Percentiles rank a stretch among this genome's conserved stretches.
Conservation (phyloP, 2,888 invertebrate genomes). For the Cosmia pyralina region DNA sequence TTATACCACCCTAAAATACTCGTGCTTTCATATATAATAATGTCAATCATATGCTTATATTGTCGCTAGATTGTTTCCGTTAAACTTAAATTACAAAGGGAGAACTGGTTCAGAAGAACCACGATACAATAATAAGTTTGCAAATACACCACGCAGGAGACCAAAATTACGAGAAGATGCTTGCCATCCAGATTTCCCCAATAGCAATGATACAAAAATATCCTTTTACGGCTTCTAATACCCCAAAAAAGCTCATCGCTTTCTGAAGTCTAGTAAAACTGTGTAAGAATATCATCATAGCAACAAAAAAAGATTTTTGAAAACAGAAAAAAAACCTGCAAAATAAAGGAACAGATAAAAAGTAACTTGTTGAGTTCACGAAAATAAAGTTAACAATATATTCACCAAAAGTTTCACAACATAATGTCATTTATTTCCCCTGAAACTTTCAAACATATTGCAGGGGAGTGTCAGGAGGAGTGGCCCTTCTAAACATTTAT, state of each 20-base stretch:
- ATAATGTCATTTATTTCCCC: not conserved
- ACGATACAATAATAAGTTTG: not conserved
- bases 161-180: not conserved
- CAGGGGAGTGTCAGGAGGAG: not conserved
- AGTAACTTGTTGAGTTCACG: not conserved
- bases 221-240: not conserved
- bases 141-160: not conserved
- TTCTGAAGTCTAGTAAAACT: not conserved
- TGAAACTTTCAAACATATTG: constrained; percentile 5
- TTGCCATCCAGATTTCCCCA: not conserved
- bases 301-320: not conserved
- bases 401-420: not conserved
- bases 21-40: not conserved
- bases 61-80: not conserved
- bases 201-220: not conserved
- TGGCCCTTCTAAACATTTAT: constrained; percentile 17
- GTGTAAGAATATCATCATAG: not conserved
- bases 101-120: not conserved
- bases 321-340: not conserved
- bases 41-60: constrained; percentile 2
- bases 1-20: not conserved
- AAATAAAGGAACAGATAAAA: not conserved
- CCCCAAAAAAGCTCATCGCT: not conserved
- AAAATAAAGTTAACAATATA: not conserved
- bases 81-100: not conserved